These are phyloP conservation scores for Malurus leucopterus DNA, from an alignment of 2,797 vertebrate genomes.

Conservation along the genomic window DNA sequence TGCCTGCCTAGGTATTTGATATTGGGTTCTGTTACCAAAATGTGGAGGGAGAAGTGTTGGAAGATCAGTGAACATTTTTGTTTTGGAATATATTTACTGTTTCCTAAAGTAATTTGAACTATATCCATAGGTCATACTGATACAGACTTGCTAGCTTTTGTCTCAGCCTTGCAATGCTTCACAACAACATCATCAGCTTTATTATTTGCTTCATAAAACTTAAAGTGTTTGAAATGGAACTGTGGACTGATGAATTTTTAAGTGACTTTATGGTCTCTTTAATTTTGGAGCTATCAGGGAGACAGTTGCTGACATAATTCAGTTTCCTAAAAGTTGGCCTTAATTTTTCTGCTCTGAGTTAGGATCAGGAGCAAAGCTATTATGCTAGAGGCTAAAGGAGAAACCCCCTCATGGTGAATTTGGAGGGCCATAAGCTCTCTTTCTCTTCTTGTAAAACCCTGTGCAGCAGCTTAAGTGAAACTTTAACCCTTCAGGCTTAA, in stretches of 20 bases:
- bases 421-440: neutral
- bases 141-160: neutral
- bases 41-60: neutral
- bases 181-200: neutral
- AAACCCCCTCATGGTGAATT: neutral
- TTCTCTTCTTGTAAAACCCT: neutral
- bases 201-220: neutral
- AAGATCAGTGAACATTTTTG: neutral
- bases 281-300: neutral
- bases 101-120: neutral
- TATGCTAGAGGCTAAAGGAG: neutral
- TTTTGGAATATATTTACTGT: neutral
- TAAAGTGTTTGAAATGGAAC: neutral
- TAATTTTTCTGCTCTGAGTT: neutral
- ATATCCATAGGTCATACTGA: neutral
- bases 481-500: neutral
- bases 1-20: neutral
- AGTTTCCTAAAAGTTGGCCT: neutral
- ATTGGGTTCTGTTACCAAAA: neutral
- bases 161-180: neutral
- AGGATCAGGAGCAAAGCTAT: neutral
- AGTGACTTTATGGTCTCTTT: neutral
- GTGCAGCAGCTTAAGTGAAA: neutral
- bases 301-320: neutral
- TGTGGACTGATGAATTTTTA: neutral